Percentiles rank a stretch among this genome's conserved stretches.
Conservation (phyloP, 1,140 invertebrate species). For the Lepeophtheirus salmonis region DNA sequence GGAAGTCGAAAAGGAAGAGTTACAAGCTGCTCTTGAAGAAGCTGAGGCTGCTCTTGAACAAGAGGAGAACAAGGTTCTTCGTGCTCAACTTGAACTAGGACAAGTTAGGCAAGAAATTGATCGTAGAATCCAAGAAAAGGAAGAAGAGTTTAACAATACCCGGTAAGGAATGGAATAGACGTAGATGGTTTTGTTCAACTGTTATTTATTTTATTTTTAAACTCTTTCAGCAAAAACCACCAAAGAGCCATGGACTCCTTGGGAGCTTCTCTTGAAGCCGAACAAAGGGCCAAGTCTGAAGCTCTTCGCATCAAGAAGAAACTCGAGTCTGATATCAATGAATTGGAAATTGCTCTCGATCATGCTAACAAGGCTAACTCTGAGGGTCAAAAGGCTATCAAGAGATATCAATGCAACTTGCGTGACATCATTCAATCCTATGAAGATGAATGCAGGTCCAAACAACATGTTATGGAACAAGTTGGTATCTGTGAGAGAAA, state of each 20-base stretch:
- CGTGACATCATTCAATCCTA: slow-evolving; percentile 5
- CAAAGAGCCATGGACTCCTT: slow-evolving; percentile 46
- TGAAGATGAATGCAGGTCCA: slow-evolving; percentile 89
- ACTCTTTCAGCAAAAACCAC: slow-evolving; percentile 73
- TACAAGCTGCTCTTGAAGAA: slow-evolving; percentile 89
- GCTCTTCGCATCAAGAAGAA: slow-evolving; percentile 38
- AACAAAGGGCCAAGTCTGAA: slow-evolving; percentile 34
- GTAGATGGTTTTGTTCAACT: not conserved
- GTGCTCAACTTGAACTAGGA: slow-evolving; percentile 38
- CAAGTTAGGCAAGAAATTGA: slow-evolving; percentile 39
- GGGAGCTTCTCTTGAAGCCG: slow-evolving; percentile 36
- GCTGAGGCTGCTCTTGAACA: slow-evolving; percentile 96
- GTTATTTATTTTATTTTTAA: slow-evolving; percentile 3
- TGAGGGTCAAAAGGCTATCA: slow-evolving; percentile 34
- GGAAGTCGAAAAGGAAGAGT: slow-evolving; percentile 83
- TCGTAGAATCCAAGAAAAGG: slow-evolving; percentile 39
- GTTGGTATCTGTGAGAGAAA: slow-evolving; percentile 41
- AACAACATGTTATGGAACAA: slow-evolving; percentile 89
- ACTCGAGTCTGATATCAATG: slow-evolving; percentile 39
- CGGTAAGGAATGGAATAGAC: no score
- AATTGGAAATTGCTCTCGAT: slow-evolving; percentile 37
- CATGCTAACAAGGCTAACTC: slow-evolving; percentile 31
- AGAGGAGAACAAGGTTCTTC: slow-evolving; percentile 54
- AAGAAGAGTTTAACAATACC: slow-evolving; percentile 45
- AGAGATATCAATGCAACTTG: slow-evolving; percentile 19